Conservation (phyloP, 2,888 invertebrate species). For the Yponomeuta plumbellus region DNA sequence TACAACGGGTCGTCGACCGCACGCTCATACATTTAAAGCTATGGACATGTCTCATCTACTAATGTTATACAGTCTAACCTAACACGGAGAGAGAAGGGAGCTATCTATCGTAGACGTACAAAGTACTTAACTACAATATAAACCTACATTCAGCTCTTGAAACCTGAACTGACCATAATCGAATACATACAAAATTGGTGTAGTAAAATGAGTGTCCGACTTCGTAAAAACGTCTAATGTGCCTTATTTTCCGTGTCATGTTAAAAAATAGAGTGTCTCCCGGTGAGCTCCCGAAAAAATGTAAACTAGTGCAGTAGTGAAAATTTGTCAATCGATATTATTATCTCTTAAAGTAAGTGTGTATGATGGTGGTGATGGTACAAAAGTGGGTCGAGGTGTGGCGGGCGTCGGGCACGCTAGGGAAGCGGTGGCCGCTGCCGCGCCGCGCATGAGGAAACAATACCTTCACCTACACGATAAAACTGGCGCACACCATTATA, state of each 20-base stretch:
- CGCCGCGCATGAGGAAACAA: constrained; percentile 67
- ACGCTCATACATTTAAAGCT: constrained; percentile 71
- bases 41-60: constrained; percentile 74
- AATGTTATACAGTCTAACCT: constrained; percentile 65
- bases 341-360: constrained; percentile 37
- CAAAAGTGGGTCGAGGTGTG: constrained; percentile 32
- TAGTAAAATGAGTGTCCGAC: constrained; percentile 63
- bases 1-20: constrained; percentile 55
- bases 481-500: constrained; percentile 59
- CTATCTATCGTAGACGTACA: constrained; percentile 59
- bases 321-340: constrained; percentile 51
- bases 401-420: constrained; percentile 24
- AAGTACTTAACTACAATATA: constrained; percentile 58
- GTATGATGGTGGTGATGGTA: constrained; percentile 38
- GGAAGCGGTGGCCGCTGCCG: constrained; percentile 48
- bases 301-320: constrained; percentile 66
- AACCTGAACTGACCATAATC: constrained; percentile 51
- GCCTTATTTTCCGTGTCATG: constrained; percentile 41
- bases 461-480: constrained; percentile 53
- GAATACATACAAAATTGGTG: constrained; percentile 68
- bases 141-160: constrained; percentile 64
- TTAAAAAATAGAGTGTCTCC: constrained; percentile 60
- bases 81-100: constrained; percentile 70
- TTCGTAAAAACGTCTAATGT: constrained; percentile 61
- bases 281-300: constrained; percentile 52